Base-by-base conservation (phyloP, 2,888 invertebrate genomes). In the Epinotia brunnichana region DNA sequence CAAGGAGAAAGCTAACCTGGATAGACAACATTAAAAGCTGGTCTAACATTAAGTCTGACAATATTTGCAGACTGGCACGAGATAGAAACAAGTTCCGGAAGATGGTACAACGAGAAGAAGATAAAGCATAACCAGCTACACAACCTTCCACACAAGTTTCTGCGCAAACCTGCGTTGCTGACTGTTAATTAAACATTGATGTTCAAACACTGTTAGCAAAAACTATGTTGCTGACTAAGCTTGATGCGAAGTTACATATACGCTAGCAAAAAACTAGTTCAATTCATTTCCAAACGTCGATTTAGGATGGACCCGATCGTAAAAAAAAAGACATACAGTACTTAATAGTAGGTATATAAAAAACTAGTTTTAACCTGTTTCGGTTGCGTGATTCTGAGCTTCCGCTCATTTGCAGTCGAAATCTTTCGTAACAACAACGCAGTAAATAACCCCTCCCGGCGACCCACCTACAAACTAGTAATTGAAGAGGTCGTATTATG, bases 401-500 rank as follows among this genome's bases (percentile, higher is more conserved):
- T 61, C 61, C 53, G 59, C 61, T 69, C 61, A 54, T 29, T 48
- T 70, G 21, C 48, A 63, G 61, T 59, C 67, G 24, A 73, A 73
- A 73, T 69, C 53, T 73, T 69, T 63, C 73, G 57, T 63, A 73
- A 69, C 68, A 63, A 68, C 54, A 54, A 17, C 48, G 57, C 59
- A 70, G 72, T 67, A 72, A 72, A 61, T 73, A 69, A 64, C 71
- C 71, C 76, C 74, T 76, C 75, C 79, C 73, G 76, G 74, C 61
- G 75, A 75, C 83, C 83, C 80, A 83, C 86, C 84, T 84, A 85
- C 82, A 82, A 84, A 82, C 81, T 81, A 79, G 79, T 89, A 87
- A 90, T 89, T 89, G 88, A 88, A 88, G 90, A 88, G 90, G 86
- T 87, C 87, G 84, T 80, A 78, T 77, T 79, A 88, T 89, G 91